These are phyloP conservation scores for Lepidotrigona ventralis DNA, from an alignment of 1,140 invertebrate species.

Conservation along the genomic window DNA sequence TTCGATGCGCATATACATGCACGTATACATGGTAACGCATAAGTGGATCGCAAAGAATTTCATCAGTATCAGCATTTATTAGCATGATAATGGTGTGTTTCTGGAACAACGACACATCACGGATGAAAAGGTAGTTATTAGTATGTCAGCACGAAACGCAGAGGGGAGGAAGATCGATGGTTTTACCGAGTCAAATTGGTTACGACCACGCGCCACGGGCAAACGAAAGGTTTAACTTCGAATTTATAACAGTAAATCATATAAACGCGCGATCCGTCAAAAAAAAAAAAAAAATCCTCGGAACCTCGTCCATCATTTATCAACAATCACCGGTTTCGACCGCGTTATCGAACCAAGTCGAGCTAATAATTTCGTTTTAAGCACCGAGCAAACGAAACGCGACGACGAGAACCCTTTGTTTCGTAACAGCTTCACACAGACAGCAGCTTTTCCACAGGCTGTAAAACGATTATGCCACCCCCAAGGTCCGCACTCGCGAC, in stretches of 20 bases:
- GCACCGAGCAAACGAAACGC: not conserved
- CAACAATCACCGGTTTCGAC: not conserved
- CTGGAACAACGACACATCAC: slow-evolving; percentile 4
- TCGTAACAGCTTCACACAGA: not conserved
- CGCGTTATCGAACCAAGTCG: not conserved
- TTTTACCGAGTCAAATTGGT: not conserved
- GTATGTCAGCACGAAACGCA: not conserved
- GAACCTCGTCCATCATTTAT: not conserved
- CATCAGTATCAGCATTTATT: slow-evolving; percentile 35
- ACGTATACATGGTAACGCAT: slow-evolving; percentile 6
- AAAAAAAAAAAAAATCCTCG: not conserved
- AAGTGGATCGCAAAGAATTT: slow-evolving; percentile 28
- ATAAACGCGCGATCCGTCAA: not conserved
- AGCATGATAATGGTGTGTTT: slow-evolving; percentile 35
- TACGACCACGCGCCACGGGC: not conserved
- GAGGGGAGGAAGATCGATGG: slow-evolving; percentile 7
- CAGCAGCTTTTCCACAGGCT: not conserved
- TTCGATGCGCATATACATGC: not conserved
- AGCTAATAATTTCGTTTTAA: not conserved
- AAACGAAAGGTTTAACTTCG: not conserved
- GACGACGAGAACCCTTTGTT: not conserved
- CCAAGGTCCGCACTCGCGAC: not conserved
- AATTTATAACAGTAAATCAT: not conserved
- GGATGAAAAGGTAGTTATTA: slow-evolving; percentile 11
- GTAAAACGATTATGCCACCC: slow-evolving; percentile 26